Base-by-base conservation (phyloP, 2,797 vertebrate genomes). In the Gambusia yucatana region DNA sequence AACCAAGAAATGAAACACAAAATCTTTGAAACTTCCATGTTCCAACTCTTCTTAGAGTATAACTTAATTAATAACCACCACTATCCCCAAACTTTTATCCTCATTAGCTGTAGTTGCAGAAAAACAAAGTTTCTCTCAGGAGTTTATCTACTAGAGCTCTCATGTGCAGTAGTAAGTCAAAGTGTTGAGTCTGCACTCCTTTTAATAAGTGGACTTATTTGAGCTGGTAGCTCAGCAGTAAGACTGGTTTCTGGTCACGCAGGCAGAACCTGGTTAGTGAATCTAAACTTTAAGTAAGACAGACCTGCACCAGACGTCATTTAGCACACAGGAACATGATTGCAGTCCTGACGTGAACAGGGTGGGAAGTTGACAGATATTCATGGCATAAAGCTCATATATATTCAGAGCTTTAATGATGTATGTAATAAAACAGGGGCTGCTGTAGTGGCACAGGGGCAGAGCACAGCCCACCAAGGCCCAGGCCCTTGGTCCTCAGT, bases 101-200 rank as follows among this genome's bases (percentile, higher is more conserved):
- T 36, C 39, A 1, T 33, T 61, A 33, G 57, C 57, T 61, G 61
- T 22, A 20, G 61, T 20, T 36, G 7, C 16, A 65, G 33, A 20
- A 65, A 22, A 39, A 22, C 39, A 11, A 11, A 39, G 20, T 5
- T 22, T 41, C 63, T 67, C 36, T 67, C 20, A 39, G 20, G 33
- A 67, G 63, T 67, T 67, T 41, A 20, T 67, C 17, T 41, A 22
- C 33, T 61, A 17, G 17, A n/a, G 11, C n/a, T 47, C 33, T 44
- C 50, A 55, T 76, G 25, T 76, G 63, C 70, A 71, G 73, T 65
- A 72, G 48, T 72, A 46, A 22, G 30, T 59, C 33, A 16, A 73
- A 73, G 33, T 80, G 72, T 72, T 44, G 74, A 77, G 73, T 77
- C 73, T 72, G 78, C 81, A 77, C 22, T 73, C 17, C 70, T 75